Evolutionary conservation across 2,888 invertebrate species (phyloP), one percentile per base, ranked within the genome.

Genomic region (Mesorhabditis spiculigera): DNA sequence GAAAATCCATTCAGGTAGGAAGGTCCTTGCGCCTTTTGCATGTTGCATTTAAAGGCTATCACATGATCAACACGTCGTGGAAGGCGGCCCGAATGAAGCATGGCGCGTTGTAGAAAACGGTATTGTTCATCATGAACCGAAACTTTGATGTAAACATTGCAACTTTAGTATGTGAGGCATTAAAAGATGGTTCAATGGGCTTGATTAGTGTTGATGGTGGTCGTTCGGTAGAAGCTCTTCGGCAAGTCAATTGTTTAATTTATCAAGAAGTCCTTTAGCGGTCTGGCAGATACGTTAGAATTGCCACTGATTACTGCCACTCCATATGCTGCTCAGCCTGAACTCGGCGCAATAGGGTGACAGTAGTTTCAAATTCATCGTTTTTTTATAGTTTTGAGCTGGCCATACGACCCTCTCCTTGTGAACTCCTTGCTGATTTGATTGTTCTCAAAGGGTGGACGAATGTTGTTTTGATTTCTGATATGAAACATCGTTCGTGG

Each of bases 381-480:
- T 16, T 41, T 41, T 6, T 16, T 65, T 68, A n/a, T 69, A 84
- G 80, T 67, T 83, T 86, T 73, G 85, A 85, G 72, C 75, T 86
- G 43, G 78, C 93, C 87, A 92, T 97, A 91, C 90, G 94, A 75
- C 96, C 97, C 61, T 93, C 95, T 88, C 95, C 95, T 88, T 93
- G 95, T 87, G 92, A 91, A 85, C 95, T 96, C 71, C 92, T 97
- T 86, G 92, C 95, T 80, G 95, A 95, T 88, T 92, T 95, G 71
- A 93, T 97, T 84, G 90, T 91, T 77, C 92, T 93, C 88, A 96
- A 96, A 87, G 92, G 91, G 65, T 95, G 94, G 94, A 90, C 91
- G 81, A 91, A 91, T 86, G 91, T 94, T 79, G 92, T 94, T 85
- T 94, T 93, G 88, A 89, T 95, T 81, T 94, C 93, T 87, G 93